A percentile compares a stretch with the other conserved stretches of the same genome.
Conservation (phyloP, 2,888 invertebrate species). For the Myopa testacea region DNA sequence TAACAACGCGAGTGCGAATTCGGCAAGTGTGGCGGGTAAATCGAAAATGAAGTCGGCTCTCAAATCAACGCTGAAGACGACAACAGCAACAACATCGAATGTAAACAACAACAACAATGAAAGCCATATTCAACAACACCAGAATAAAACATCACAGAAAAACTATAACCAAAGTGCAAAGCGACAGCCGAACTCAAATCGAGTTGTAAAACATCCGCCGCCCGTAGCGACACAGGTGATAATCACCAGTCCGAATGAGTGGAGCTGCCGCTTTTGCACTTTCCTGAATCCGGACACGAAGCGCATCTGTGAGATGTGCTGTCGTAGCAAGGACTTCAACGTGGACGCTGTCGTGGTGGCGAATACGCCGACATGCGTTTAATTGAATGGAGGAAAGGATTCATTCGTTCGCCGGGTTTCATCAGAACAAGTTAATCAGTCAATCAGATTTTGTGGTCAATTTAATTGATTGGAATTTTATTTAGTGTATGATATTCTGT, state of each 20-base stretch:
- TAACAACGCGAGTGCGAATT: conserved; percentile 24
- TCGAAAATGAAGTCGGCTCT: conserved; percentile 40
- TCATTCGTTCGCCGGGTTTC: conserved; percentile 11
- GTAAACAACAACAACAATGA: conserved; percentile 30
- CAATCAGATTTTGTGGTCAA: conserved; percentile 20
- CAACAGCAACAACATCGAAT: background rate
- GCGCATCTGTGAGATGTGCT: conserved; percentile 79
- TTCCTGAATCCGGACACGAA: conserved; percentile 72
- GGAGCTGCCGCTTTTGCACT: conserved; percentile 78
- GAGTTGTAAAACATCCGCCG: conserved; percentile 53
- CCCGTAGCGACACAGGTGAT: conserved; percentile 58
- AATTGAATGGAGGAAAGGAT: conserved; percentile 42
- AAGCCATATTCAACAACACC: conserved; percentile 43
- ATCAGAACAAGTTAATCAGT: conserved; percentile 2
- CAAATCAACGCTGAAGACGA: conserved; percentile 32
- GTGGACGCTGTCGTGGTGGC: conserved; percentile 61
- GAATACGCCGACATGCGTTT: conserved; percentile 66
- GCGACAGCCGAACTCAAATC: conserved; percentile 43
- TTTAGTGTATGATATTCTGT: background rate
- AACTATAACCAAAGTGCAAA: conserved; percentile 35
- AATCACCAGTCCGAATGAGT: conserved; percentile 65
- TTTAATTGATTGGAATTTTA: conserved; percentile 3
- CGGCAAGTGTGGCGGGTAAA: conserved; percentile 18
- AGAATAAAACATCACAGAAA: conserved; percentile 28
- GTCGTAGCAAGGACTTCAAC: conserved; percentile 69